Base-by-base conservation (phyloP, 2,113 vertebrate genomes). In the Turnix velox region DNA sequence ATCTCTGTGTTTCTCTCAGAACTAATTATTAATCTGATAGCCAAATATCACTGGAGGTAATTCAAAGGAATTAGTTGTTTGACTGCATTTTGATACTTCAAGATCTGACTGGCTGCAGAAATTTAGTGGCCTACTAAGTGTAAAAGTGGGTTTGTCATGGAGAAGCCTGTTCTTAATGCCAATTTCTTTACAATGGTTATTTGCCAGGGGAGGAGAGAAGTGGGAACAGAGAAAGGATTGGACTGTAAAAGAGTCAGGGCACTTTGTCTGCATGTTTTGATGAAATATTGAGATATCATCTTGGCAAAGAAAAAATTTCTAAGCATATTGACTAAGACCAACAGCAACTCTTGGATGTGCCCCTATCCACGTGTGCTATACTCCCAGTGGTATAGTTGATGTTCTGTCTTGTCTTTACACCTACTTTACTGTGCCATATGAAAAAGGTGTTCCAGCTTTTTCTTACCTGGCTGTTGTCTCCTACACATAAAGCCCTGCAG, bases 271-370 rank as follows among this genome's bases (percentile, higher is more conserved):
- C 16, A 24, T 2, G 0, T 31, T 55, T 16, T 39, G 33, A 33
- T 74, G 40, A 79, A 83, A 51, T 43, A 35, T 17, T 40, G 37
- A 67, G n/a, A 14, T 46, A 59, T 6, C 20, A 69, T 24, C n/a
- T 45, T 31, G 24, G 12, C 8, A 16, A 22, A 83, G 33, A 65
- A 91, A 63, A 80, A 33, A 61, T 85, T 76, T 83, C 49, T 28
- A 5, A 31, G 10, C 7, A 2, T 28, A 3, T 48, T 52, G 33
- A 7, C 45, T 83, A 45, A 65, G 49, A 51, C 37, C 22, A 49
- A 13, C 0, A 6, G 14, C 54, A 2, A 1, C 31, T 31, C 11
- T 40, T 27, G 8, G 11, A 16, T 65, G 42, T 57, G 9, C 12
- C 14, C 9, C 5, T 12, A 7, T 52, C 59, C 27, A 4, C 7